A percentile compares a stretch with the other conserved stretches of the same genome.
These are phyloP conservation scores for Tenrec ecaudatus DNA, from an alignment of 2,113 vertebrate genomes.

Conservation along the genomic window DNA sequence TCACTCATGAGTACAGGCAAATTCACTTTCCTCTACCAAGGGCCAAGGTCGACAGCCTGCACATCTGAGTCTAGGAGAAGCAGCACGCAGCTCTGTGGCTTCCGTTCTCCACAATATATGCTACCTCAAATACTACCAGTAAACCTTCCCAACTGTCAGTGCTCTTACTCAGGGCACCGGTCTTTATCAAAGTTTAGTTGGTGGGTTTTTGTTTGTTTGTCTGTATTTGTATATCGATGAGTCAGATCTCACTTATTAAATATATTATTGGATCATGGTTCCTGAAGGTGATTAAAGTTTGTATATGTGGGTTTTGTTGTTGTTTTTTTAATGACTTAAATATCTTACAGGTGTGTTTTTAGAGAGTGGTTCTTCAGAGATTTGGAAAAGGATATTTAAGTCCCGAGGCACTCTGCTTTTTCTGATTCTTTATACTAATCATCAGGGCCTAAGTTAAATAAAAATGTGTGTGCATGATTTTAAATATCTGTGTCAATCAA, in stretches of 20 bases:
- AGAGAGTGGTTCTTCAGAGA: slow-evolving; percentile 71
- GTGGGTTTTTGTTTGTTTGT: background rate
- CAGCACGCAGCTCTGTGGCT: slow-evolving; percentile 63
- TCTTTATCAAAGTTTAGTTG: slow-evolving; percentile 70
- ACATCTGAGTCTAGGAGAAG: slow-evolving; percentile 42
- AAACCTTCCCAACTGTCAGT: slow-evolving; percentile 76
- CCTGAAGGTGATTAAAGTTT: slow-evolving; percentile 73
- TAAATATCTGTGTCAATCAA: background rate
- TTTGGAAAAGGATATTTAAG: slow-evolving; percentile 65
- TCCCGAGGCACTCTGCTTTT: slow-evolving; percentile 57
- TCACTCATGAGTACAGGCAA: background rate
- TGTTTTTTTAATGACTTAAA: slow-evolving; percentile 52
- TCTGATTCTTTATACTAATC: slow-evolving; percentile 68
- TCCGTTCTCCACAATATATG: slow-evolving; percentile 72
- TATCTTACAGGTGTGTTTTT: slow-evolving; percentile 69
- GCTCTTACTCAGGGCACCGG: slow-evolving; percentile 46
- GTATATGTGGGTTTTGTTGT: slow-evolving; percentile 4
- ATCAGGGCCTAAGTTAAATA: slow-evolving; percentile 74
- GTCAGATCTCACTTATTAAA: slow-evolving; percentile 68
- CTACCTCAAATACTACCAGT: slow-evolving; percentile 81
- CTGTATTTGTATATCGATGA: slow-evolving; percentile 61
- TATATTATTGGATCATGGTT: slow-evolving; percentile 77
- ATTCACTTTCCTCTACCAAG: background rate
- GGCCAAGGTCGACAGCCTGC: background rate
- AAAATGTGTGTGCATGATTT: slow-evolving; percentile 71